Evolutionary conservation across 2,888 invertebrate genomes (phyloP), one percentile per base, ranked within the genome.

Genomic region (Mythimna impura): DNA sequence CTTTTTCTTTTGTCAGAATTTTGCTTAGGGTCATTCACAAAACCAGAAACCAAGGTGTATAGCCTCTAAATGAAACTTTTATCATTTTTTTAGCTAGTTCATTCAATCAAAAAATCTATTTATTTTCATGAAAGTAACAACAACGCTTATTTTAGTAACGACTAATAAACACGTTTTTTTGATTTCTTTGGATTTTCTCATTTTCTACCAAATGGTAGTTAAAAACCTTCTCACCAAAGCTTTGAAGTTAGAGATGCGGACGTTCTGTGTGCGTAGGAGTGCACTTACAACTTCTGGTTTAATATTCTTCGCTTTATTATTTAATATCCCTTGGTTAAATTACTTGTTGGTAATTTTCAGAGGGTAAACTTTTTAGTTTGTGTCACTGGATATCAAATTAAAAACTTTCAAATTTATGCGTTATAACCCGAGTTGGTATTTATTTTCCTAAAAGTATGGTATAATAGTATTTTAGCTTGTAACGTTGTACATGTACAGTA

Each of bases 191-290:
- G 8, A 50, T 50, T 50, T 50, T 50, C 8, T 8, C 5, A 50
- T n/a, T 54, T 54, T 34, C n/a, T 70, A 70, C 40, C 9, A 54
- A 70, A 55, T 70, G 71, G 69, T 70, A 70, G 52, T 22, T 12
- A 55, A 5, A 10, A 8, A 52, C 52, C 52, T 22, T 22, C 54
- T 54, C 22, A n/a, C 54, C 52, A n/a, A 5, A 1, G 12, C 12
- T 25, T 25, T 6, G 7, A 20, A 17, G 4, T n/a, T 3, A 3
- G 2, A 20, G 8, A n/a, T 20, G n/a, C 20, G 20, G 17, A 17
- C 47, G 47, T 47, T 17, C 17, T 47, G 14, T 14, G 14, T 47
- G 47, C 17, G 47, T 47, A 6, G 47, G 14, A 5, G 47, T 17
- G 47, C 9, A n/a, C 52, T 52, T 52, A 10, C 9, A 22, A 10